A percentile compares a stretch with the other conserved stretches of the same genome.
These are phyloP conservation scores for Tetragnatha montana DNA, from an alignment of 2,888 invertebrate species.

Conservation along the genomic window DNA sequence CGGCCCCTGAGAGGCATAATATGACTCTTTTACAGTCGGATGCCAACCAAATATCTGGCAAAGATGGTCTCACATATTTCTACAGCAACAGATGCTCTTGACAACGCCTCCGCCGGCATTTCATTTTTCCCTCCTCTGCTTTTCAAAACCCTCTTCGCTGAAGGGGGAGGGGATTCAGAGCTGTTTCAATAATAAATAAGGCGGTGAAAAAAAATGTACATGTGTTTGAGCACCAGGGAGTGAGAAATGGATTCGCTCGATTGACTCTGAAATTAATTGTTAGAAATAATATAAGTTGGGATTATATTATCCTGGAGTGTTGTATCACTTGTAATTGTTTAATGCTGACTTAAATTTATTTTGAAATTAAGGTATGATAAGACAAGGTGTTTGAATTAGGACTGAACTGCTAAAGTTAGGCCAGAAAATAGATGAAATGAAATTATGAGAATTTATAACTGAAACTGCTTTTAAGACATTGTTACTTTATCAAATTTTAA, in stretches of 20 bases:
- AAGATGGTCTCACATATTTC: slow-evolving; percentile 70
- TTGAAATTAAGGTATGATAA: too few relatives aligned
- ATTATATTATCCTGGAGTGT: too few relatives aligned
- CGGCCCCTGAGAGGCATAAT: slow-evolving; percentile 29
- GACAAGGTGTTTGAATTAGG: too few relatives aligned
- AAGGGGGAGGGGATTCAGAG: slow-evolving; percentile 2
- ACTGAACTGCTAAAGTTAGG: too few relatives aligned
- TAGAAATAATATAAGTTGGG: too few relatives aligned
- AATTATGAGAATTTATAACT: too few relatives aligned
- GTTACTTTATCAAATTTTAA: too few relatives aligned
- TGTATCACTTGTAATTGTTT: too few relatives aligned
- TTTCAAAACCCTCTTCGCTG: background rate
- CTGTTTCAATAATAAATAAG: slow-evolving; percentile 39
- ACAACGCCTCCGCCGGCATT: slow-evolving; percentile 55
- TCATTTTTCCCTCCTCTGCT: slow-evolving; percentile 41
- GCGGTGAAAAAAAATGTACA: background rate
- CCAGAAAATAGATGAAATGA: too few relatives aligned
- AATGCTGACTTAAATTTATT: too few relatives aligned
- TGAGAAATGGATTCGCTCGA: background rate
- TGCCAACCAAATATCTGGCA: slow-evolving; percentile 70
- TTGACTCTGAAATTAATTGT: too few relatives aligned
- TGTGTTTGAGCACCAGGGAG: background rate
- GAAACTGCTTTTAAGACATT: too few relatives aligned
- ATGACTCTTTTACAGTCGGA: slow-evolving; percentile 65
- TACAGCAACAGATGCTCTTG: slow-evolving; percentile 69